phyloP scores from a whole-genome alignment of 1,140 invertebrate species.

The Semibalanus balanoides region DNA sequence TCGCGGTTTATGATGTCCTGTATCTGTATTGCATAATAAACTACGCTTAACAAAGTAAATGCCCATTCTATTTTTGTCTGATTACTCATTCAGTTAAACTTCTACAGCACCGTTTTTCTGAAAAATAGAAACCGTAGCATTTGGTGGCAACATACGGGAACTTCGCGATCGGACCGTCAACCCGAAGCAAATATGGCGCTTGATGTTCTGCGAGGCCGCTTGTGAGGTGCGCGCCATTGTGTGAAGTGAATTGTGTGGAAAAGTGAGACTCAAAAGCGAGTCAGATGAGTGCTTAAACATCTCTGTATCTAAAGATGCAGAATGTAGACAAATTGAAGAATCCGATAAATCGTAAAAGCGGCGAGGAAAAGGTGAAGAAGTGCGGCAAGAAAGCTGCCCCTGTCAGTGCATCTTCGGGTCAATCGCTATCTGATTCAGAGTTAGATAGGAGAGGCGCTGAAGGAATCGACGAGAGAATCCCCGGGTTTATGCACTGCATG shows the following conservation, averaged over 20 bases:
- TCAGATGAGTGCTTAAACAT: neutral
- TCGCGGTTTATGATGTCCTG: no score
- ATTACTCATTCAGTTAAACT: no score
- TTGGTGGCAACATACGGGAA: conserved; percentile 1
- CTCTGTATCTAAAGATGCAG: conserved; percentile 2
- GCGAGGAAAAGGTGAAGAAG: neutral
- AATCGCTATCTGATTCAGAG: neutral
- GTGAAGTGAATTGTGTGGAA: neutral
- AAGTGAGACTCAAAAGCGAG: neutral
- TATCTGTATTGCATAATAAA: no score
- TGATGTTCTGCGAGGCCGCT: neutral
- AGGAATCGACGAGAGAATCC: neutral
- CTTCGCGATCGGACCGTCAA: neutral
- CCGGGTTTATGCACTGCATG: neutral
- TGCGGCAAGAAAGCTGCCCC: neutral
- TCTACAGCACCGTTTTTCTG: neutral
- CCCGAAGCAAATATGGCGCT: neutral
- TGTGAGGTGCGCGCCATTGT: neutral
- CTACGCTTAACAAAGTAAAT: no score
- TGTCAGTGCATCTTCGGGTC: neutral
- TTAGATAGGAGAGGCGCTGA: neutral
- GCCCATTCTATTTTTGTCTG: no score
- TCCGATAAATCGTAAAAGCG: neutral
- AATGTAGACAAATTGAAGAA: conserved; percentile 2
- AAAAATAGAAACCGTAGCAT: neutral